Conservation (phyloP, 2,113 vertebrate genomes). For the Bufo gargarizans region DNA sequence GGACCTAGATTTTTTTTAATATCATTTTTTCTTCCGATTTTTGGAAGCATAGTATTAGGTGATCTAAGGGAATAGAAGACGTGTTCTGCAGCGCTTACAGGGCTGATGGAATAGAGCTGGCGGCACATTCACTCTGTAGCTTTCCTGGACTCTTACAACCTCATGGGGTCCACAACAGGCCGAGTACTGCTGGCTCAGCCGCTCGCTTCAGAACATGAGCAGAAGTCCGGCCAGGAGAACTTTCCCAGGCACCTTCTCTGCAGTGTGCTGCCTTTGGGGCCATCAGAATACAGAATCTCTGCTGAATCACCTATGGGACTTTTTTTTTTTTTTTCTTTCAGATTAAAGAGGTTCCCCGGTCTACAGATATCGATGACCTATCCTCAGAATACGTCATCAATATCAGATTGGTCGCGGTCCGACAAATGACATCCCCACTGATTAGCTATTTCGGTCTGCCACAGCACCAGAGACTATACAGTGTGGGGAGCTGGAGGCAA, state of each 20-base stretch:
- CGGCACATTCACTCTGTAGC: background rate
- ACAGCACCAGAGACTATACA: too few species aligned
- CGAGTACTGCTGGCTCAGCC: slow-evolving; percentile 7
- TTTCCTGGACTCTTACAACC: background rate
- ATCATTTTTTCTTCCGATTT: background rate
- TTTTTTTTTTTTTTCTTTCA: background rate
- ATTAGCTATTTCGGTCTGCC: too few species aligned
- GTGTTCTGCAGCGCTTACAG: background rate
- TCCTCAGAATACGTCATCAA: too few species aligned
- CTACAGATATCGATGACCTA: too few species aligned
- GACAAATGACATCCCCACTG: too few species aligned
- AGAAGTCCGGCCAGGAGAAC: background rate
- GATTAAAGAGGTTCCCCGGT: too few species aligned
- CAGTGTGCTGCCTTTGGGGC: background rate
- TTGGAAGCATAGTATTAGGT: background rate
- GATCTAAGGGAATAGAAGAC: background rate
- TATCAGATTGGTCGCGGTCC: too few species aligned
- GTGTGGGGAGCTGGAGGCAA: too few species aligned
- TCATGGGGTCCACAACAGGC: too few species aligned
- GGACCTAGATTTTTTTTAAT: background rate
- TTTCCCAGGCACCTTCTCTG: slow-evolving; percentile 11
- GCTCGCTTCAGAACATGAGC: background rate
- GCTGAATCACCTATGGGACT: background rate
- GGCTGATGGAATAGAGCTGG: background rate
- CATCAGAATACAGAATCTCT: background rate